phyloP scores from a whole-genome alignment of 2,888 invertebrate species.

The Eupeodes latifasciatus region DNA sequence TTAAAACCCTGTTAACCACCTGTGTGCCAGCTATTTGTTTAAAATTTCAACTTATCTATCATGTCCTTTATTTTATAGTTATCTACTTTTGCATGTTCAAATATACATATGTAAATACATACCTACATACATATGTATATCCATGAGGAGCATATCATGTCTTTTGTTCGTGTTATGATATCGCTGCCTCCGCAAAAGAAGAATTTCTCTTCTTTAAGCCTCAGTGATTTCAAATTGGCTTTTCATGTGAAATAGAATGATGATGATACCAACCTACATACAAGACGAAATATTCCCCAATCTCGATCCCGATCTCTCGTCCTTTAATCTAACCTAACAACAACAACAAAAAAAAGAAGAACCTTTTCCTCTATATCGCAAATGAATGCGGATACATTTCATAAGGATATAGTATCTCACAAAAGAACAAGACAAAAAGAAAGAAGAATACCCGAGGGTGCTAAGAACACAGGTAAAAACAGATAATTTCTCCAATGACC shows the following conservation, averaged over 20 bases:
- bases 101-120: not conserved
- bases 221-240: slow-evolving; percentile 39
- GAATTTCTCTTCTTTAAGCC: slow-evolving; percentile 11
- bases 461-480: slow-evolving; percentile 30
- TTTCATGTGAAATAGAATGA: slow-evolving; percentile 32
- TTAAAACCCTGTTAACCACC: slow-evolving; percentile 29
- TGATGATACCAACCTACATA: not conserved
- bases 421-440: not conserved
- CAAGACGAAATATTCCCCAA: not conserved
- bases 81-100: not conserved
- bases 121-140: not conserved
- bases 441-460: slow-evolving; percentile 7
- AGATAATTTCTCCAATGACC: slow-evolving; percentile 45
- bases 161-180: slow-evolving; percentile 23
- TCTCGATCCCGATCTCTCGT: not conserved
- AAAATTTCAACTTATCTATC: slow-evolving; percentile 14
- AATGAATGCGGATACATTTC: slow-evolving; percentile 39
- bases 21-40: slow-evolving; percentile 3
- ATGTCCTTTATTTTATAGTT: slow-evolving; percentile 18
- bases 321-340: not conserved
- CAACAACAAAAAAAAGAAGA: not conserved
- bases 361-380: slow-evolving; percentile 7
- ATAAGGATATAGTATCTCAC: slow-evolving; percentile 18
- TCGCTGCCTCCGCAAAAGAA: not conserved
- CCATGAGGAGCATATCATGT: slow-evolving; percentile 15